Base-by-base conservation (phyloP, 2,113 vertebrate genomes). In the Rhea americana region DNA sequence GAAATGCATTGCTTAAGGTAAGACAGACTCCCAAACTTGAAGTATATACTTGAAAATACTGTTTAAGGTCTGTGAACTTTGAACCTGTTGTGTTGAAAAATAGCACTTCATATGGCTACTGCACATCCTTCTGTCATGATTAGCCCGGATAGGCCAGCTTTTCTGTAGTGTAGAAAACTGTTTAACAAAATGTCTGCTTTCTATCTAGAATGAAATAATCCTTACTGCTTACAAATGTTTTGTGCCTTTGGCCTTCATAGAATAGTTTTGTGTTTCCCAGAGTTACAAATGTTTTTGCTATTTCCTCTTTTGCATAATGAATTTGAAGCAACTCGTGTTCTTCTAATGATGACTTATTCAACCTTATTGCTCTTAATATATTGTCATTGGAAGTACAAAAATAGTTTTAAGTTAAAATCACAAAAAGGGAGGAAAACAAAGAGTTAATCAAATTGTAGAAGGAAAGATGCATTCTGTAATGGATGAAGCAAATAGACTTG, bases 351-450 rank as follows among this genome's bases (percentile, higher is more conserved):
- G 67, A 4, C 30, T 82, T 82, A 43, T 62, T 43, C 65, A 30
- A 16, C 39, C 45, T 92, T 93, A 87, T 65, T 80, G 59, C n/a
- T 71, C 53, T 5, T 63, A 11, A 66, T n/a, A 62, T 45, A 53
- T 26, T 86, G 51, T 35, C 85, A 32, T 48, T 71, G 55, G 72
- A 91, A 90, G 63, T 77, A 53, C 30, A 87, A 91, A 93, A 82
- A 3, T 16, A 39, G 14, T 61, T 28, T 19, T 76, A 73, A 91
- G 30, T 90, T 77, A 48, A 17, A 80, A 39, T 50, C 78, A 45
- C 7, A 58, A 73, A 73, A 77, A 61, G 81, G 65, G 13, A 81
- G n/a, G 41, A 9, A 58, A 74, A 55, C n/a, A 4, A 48, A 74
- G 37, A 71, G 26, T 43, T 50, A 48, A 88, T 56, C 13, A 88